A percentile compares a stretch with the other conserved stretches of the same genome.
Conservation (phyloP, 2,888 invertebrate species). For the Omphaloscelis lunosa region DNA sequence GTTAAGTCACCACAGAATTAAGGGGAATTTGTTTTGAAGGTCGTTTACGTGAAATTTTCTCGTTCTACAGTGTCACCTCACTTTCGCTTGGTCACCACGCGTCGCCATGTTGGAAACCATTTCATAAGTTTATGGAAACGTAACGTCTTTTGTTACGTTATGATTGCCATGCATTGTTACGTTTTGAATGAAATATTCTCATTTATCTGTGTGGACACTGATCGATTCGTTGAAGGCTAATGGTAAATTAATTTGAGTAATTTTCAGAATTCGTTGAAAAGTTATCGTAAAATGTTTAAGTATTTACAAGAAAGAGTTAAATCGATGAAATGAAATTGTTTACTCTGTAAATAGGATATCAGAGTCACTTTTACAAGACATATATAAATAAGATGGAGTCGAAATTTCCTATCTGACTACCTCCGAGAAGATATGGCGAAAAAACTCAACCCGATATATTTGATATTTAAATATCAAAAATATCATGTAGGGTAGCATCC, state of each 20-base stretch:
- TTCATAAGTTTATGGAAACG: conserved; percentile 67
- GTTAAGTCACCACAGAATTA: conserved; percentile 28
- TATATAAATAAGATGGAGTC: too few relatives aligned
- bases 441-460: too few relatives aligned
- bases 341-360: too few relatives aligned
- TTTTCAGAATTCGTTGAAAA: conserved; percentile 15
- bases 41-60: conserved; percentile 76
- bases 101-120: conserved; percentile 56
- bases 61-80: conserved; percentile 71
- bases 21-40: conserved; percentile 68
- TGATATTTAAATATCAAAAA: too few relatives aligned
- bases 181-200: conserved; percentile 44
- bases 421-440: too few relatives aligned
- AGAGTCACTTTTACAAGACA: too few relatives aligned
- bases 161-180: conserved; percentile 64
- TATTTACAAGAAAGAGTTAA: conserved; percentile 2
- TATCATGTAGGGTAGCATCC: too few relatives aligned
- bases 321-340: background rate
- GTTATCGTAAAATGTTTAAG: background rate
- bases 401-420: too few relatives aligned
- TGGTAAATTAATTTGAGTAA: conserved; percentile 34
- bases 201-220: conserved; percentile 33
- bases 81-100: conserved; percentile 74
- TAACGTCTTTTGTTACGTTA: conserved; percentile 68
- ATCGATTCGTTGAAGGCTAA: conserved; percentile 36